Conservation (phyloP, 2,113 vertebrate genomes). For the Phocoena phocoena region DNA sequence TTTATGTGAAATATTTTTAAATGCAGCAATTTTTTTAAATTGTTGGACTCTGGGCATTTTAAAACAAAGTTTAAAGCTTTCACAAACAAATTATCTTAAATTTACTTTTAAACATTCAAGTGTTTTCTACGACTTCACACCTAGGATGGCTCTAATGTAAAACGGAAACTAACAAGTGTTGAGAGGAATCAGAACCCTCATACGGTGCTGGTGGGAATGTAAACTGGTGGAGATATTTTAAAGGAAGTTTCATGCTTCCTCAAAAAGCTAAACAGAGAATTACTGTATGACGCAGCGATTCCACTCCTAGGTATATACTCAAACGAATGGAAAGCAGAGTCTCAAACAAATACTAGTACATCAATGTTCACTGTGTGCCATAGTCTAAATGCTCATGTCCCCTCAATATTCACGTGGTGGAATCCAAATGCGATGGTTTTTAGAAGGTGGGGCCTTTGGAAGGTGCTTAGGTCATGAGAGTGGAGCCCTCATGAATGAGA, state of each 20-base stretch:
- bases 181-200: neutral
- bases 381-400: neutral
- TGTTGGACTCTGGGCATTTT: neutral
- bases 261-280: neutral
- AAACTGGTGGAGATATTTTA: neutral
- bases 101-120: slow-evolving; percentile 8
- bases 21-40: neutral
- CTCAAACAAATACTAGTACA: neutral
- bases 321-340: neutral
- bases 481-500: neutral
- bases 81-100: neutral
- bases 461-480: neutral
- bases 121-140: neutral
- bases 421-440: neutral
- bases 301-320: neutral
- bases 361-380: neutral
- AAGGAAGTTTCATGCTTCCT: neutral
- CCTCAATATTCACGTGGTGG: neutral
- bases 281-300: neutral
- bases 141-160: neutral
- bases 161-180: neutral
- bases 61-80: slow-evolving; percentile 6
- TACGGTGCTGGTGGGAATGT: neutral
- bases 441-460: neutral
- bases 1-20: slow-evolving; percentile 26